Base-by-base conservation (phyloP, 1,140 invertebrate genomes). In the Macrotrachela quadricornifera region DNA sequence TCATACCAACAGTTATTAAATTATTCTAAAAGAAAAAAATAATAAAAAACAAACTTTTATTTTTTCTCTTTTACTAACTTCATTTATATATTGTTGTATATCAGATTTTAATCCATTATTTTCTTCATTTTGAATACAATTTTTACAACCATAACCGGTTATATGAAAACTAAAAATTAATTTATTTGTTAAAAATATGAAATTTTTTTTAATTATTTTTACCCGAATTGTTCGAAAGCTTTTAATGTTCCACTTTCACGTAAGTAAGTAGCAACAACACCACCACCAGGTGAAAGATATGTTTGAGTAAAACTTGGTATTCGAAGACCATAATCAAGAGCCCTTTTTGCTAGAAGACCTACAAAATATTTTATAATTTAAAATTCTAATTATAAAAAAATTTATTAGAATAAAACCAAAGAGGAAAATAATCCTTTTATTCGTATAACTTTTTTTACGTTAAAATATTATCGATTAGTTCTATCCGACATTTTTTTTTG, bases 91-190 rank as follows among this genome's bases (percentile, higher is more conserved):
- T 44, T 44, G 15, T 15, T 44, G 2, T 4, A 44, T 15, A 44
- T 16, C 17, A 15, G 15, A 44, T 15, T 44, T 44, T 16, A 44
- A 44, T 4, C 17, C 8, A 44, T 16, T 44, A 8, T 44, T 18
- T 44, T 91, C 91, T 46, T 82, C 85, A 69, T 96, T 96, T 10
- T 92, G 92, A 58, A 97, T 97, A 68, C 91, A 96, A 0, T 90
- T 96, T 88, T 94, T 95, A 70, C 91, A 96, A 1, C 91, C 77
- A 64, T 90, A 94, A n/a, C 90, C 90, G 36, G 85, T 82, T 50
- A 88, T 80, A 61, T 86, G 77, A 69, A 95, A 97, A 10, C 71
- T 44, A 61, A 55, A 54, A 36, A 49, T n/a, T n/a, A 15, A 41
- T 40, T 14, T 16, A 21, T 44, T 39, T 36, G 17, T 16, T 54